Evolutionary conservation across 2,797 vertebrate species (phyloP).

Genomic region (Denticeps clupeoides): DNA sequence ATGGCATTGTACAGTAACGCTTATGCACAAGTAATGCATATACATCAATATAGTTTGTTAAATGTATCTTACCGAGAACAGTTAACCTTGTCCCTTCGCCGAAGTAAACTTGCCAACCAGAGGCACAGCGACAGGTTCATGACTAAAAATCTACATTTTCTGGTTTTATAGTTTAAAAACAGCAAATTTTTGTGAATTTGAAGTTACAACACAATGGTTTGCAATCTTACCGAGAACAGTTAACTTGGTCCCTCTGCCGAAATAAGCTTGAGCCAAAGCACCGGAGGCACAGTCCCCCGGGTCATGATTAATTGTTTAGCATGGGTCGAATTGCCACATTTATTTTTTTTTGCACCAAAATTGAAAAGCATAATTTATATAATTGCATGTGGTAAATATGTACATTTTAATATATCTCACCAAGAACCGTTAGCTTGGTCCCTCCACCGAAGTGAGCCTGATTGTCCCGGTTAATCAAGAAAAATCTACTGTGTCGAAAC

Average conservation of each 20-base stretch:
- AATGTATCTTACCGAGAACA: conserved; percentile 48
- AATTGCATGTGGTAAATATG: background rate
- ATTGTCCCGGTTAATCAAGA: too few relatives aligned
- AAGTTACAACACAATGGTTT: conserved; percentile 16
- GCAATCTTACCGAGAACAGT: conserved; percentile 56
- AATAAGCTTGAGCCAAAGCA: conserved; percentile 22
- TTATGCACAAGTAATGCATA: too few relatives aligned
- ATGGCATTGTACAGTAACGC: too few relatives aligned
- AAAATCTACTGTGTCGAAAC: too few relatives aligned
- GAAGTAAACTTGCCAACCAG: conserved; percentile 25
- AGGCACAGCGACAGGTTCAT: conserved; percentile 33
- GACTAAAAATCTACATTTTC: conserved; percentile 25
- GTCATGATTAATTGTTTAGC: too few relatives aligned
- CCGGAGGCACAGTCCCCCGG: conserved; percentile 31
- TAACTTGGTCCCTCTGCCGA: conserved; percentile 60
- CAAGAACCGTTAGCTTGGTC: too few relatives aligned
- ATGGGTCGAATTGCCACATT: too few relatives aligned
- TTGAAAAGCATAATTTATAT: background rate
- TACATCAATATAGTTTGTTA: conserved; percentile 15
- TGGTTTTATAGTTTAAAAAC: too few relatives aligned
- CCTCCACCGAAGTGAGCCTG: too few relatives aligned
- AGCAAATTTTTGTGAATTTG: too few relatives aligned
- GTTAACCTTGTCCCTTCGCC: conserved; percentile 52
- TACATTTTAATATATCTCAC: too few relatives aligned
- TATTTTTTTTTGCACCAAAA: too few relatives aligned